Evolutionary conservation across 2,888 invertebrate species (phyloP).

Genomic region (Zygogramma bicolorata): DNA sequence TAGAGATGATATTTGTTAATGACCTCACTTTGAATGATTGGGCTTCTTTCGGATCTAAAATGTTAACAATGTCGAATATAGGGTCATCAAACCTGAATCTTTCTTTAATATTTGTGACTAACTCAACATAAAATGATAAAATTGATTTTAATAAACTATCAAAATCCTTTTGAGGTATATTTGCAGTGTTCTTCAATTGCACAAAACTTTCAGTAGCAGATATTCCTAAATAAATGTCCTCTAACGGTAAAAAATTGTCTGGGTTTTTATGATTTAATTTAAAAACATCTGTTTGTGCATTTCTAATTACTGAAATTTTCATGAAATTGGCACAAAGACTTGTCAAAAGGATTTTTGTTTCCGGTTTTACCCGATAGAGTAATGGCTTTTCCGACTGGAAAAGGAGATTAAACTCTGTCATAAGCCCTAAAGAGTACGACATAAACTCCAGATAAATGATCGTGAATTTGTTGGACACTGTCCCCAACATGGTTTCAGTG

Average conservation of each 20-base stretch:
- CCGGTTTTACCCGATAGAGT: slow-evolving; percentile 10
- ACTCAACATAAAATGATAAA: slow-evolving; percentile 18
- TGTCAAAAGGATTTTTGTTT: slow-evolving; percentile 18
- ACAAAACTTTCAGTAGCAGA: slow-evolving; percentile 5
- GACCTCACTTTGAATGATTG: slow-evolving; percentile 19
- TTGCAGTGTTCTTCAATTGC: not conserved
- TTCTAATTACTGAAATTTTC: not conserved
- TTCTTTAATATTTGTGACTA: slow-evolving; percentile 19
- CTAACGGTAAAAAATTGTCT: not conserved
- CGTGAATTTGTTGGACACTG: slow-evolving; percentile 16
- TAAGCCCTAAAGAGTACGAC: slow-evolving; percentile 10
- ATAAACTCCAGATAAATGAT: slow-evolving; percentile 20
- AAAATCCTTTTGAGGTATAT: slow-evolving; percentile 4
- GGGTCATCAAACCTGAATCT: slow-evolving; percentile 18
- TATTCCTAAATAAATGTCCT: slow-evolving; percentile 21
- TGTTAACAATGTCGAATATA: slow-evolving; percentile 15
- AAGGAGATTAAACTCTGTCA: slow-evolving; percentile 22
- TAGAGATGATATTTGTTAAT: slow-evolving; percentile 15
- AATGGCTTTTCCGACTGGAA: slow-evolving; percentile 25
- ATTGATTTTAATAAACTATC: not conserved
- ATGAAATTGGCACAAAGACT: slow-evolving; percentile 18
- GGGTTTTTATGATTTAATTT: slow-evolving; percentile 9
- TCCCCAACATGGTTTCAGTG: slow-evolving; percentile 13
- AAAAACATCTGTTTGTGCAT: slow-evolving; percentile 6
- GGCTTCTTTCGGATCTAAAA: slow-evolving; percentile 25